Evolutionary conservation across 1,140 invertebrate species (phyloP).

Genomic region (Trypoxylus dichotomus): DNA sequence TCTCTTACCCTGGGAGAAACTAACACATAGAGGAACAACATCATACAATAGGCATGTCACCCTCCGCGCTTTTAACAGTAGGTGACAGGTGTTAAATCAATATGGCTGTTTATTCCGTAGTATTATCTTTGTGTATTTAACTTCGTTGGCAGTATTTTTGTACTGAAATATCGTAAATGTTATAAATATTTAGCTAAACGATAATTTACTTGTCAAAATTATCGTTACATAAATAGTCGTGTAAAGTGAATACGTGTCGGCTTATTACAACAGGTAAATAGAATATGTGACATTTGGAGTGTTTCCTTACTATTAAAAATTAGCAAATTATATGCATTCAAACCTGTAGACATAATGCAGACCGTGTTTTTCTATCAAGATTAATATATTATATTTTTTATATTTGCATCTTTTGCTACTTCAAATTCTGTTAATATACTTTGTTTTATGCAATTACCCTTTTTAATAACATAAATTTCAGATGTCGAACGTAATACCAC

Average conservation of each 20-base stretch:
- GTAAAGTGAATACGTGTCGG: constrained; percentile 10
- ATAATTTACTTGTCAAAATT: neutral
- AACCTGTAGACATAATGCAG: neutral
- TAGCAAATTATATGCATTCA: neutral
- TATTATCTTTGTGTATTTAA: constrained; percentile 16
- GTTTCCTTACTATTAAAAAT: neutral
- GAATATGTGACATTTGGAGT: neutral
- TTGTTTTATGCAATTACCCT: neutral
- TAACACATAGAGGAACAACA: no score
- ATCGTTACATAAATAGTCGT: neutral
- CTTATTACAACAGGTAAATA: constrained; percentile 1
- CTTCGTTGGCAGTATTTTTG: neutral
- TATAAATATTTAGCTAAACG: neutral
- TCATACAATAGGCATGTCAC: no score
- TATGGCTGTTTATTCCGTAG: constrained; percentile 15
- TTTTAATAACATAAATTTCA: neutral
- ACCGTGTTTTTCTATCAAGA: neutral
- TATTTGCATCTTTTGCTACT: neutral
- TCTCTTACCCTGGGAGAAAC: no score
- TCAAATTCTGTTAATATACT: neutral
- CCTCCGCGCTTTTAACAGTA: no score
- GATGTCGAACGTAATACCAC: constrained; percentile 59
- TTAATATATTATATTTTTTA: neutral
- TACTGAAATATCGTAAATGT: constrained; percentile 1
- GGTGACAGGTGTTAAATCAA: constrained; percentile 14